These are phyloP conservation scores for Plutella xylostella DNA, from an alignment of 2,888 invertebrate genomes.

Conservation along the genomic window DNA sequence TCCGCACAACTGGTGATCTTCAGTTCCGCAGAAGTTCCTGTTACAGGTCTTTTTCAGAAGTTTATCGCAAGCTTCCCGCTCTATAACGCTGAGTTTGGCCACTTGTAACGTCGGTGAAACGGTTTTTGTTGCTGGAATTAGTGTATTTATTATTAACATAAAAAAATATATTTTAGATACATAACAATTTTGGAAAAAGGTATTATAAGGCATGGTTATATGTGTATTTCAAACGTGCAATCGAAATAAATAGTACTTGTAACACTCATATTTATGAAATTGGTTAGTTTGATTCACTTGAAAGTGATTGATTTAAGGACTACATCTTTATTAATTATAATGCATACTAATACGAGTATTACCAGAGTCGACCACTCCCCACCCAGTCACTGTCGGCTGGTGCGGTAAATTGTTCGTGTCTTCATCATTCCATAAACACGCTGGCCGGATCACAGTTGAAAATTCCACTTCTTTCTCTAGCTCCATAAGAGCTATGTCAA, in stretches of 20 bases:
- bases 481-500: slow-evolving; percentile 3
- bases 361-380: not conserved
- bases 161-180: too few species aligned
- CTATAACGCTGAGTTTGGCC: slow-evolving; percentile 33
- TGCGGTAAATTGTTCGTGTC: slow-evolving; percentile 10
- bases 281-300: too few species aligned
- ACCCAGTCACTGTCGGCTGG: not conserved
- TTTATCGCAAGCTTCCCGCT: slow-evolving; percentile 25
- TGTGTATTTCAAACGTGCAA: too few species aligned
- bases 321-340: too few species aligned
- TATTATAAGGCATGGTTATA: too few species aligned
- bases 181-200: too few species aligned
- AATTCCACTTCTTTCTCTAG: not conserved
- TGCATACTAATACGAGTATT: too few species aligned
- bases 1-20: slow-evolving; percentile 43
- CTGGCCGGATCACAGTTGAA: not conserved
- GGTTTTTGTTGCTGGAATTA: not conserved
- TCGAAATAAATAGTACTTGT: too few species aligned
- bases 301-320: too few species aligned
- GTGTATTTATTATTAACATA: not conserved
- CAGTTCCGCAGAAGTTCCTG: slow-evolving; percentile 35
- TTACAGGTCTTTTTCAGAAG: slow-evolving; percentile 27
- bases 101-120: slow-evolving; percentile 34
- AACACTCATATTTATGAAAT: too few species aligned
- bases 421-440: not conserved